Conservation (phyloP, 2,888 invertebrate genomes). For the Cistogaster globosa region DNA sequence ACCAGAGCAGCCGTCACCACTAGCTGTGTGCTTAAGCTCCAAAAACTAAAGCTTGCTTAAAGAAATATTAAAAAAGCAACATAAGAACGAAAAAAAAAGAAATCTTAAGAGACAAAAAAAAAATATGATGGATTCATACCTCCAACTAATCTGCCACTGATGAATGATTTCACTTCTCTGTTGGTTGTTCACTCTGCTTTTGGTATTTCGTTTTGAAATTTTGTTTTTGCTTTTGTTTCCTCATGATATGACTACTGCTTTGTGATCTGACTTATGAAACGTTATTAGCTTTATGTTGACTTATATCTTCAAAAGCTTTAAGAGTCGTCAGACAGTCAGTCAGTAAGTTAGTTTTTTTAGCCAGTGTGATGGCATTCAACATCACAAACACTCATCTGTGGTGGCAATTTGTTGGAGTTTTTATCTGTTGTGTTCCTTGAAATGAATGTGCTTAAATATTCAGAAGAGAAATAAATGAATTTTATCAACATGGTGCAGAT, state of each 20-base stretch:
- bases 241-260: slow-evolving; percentile 50
- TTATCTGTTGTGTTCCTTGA: slow-evolving; percentile 31
- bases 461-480: slow-evolving; percentile 69
- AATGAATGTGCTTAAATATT: slow-evolving; percentile 53
- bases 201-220: slow-evolving; percentile 54
- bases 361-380: slow-evolving; percentile 42
- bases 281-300: slow-evolving; percentile 71
- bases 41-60: slow-evolving; percentile 48
- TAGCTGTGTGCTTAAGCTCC: slow-evolving; percentile 57
- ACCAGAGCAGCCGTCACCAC: slow-evolving; percentile 49
- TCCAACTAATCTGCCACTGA: slow-evolving; percentile 83
- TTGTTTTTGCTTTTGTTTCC: slow-evolving; percentile 47
- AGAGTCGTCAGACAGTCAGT: slow-evolving; percentile 56
- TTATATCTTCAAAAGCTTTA: slow-evolving; percentile 68
- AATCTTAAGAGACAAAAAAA: slow-evolving; percentile 52
- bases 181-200: slow-evolving; percentile 48
- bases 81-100: slow-evolving; percentile 68
- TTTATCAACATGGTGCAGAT: slow-evolving; percentile 79
- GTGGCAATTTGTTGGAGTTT: slow-evolving; percentile 40
- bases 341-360: slow-evolving; percentile 43
- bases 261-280: slow-evolving; percentile 71
- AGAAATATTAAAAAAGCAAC: slow-evolving; percentile 50
- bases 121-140: slow-evolving; percentile 82
- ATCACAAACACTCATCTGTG: slow-evolving; percentile 15
- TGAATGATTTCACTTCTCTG: slow-evolving; percentile 79